Percentiles rank a stretch among this genome's conserved stretches.
These are phyloP conservation scores for Trissoscelio sp. DNA, from an alignment of 2,888 invertebrate species.

Conservation along the genomic window DNA sequence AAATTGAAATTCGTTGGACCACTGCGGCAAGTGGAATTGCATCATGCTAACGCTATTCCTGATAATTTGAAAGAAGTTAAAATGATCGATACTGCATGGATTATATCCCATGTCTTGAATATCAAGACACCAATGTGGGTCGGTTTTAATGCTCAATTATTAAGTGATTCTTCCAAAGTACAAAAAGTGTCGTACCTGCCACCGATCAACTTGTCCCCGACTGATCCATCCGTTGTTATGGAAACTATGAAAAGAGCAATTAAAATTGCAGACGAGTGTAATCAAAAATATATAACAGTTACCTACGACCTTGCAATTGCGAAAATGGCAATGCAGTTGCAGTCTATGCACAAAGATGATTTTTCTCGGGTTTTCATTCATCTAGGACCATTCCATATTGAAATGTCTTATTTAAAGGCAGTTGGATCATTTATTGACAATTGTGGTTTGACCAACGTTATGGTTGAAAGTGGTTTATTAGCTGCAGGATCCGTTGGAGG, in stretches of 20 bases:
- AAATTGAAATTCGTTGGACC: neutral
- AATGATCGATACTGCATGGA: conserved; percentile 74
- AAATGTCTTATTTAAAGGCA: conserved; percentile 75
- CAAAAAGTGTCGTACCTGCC: conserved; percentile 71
- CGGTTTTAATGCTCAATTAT: conserved; percentile 73
- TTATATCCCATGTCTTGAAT: conserved; percentile 68
- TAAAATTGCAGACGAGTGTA: conserved; percentile 65
- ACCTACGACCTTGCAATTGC: conserved; percentile 75
- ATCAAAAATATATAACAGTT: conserved; percentile 67
- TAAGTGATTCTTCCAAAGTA: conserved; percentile 45
- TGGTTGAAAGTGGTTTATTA: conserved; percentile 61
- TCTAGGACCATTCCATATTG: conserved; percentile 77
- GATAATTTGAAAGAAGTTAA: conserved; percentile 15
- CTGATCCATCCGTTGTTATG: conserved; percentile 69
- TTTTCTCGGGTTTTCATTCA: conserved; percentile 79
- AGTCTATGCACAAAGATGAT: conserved; percentile 71
- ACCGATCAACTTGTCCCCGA: conserved; percentile 74
- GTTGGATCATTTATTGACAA: conserved; percentile 72
- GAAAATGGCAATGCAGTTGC: conserved; percentile 72
- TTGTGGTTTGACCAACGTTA: conserved; percentile 63
- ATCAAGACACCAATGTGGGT: conserved; percentile 75
- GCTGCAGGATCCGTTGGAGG: conserved; percentile 66
- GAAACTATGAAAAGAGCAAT: conserved; percentile 68
- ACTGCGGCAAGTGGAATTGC: neutral
- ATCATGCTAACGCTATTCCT: neutral